Percentiles rank a stretch among this genome's conserved stretches.
Evolutionary conservation across 2,797 vertebrate species (phyloP).

Genomic region (Myiotriccus ornatus): DNA sequence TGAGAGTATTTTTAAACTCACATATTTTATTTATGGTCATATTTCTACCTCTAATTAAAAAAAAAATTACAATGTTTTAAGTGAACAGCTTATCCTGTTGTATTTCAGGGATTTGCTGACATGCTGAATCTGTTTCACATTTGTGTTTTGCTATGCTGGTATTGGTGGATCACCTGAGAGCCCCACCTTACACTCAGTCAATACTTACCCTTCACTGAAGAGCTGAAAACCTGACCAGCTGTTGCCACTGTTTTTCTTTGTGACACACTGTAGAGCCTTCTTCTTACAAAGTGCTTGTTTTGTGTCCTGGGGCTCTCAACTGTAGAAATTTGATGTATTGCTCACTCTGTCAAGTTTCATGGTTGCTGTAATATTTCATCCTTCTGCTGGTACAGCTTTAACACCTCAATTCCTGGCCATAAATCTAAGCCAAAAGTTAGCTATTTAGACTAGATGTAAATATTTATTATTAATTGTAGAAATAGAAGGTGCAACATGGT

Average conservation of each 20-base stretch:
- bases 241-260: not conserved
- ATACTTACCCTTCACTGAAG: not conserved
- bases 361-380: not conserved
- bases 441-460: not conserved
- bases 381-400: not conserved
- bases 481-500: not conserved
- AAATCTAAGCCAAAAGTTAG: not conserved
- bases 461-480: not conserved
- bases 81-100: not conserved
- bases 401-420: not conserved
- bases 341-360: not conserved
- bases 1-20: not conserved
- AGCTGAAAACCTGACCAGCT: not conserved
- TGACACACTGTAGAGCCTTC: not conserved
- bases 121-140: not conserved
- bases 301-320: not conserved
- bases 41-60: not conserved
- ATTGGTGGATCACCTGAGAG: not conserved
- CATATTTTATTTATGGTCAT: not conserved
- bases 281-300: not conserved
- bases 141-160: not conserved
- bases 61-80: not conserved
- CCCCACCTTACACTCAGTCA: not conserved
- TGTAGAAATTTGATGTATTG: not conserved
- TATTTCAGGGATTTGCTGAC: not conserved